These are phyloP conservation scores for Harlomillsia oculata DNA, from an alignment of 1,140 invertebrate species.

Conservation along the genomic window DNA sequence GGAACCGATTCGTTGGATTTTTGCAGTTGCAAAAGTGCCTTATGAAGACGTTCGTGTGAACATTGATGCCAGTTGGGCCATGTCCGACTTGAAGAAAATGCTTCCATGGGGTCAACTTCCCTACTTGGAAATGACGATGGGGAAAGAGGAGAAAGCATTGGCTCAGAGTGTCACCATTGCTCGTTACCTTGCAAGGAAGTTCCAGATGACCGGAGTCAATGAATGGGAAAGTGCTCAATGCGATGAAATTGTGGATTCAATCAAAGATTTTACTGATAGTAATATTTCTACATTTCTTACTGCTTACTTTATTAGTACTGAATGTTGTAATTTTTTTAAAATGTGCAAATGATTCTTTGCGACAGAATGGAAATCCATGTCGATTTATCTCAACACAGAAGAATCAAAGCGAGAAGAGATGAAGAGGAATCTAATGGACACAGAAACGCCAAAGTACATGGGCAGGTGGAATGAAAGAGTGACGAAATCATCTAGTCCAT, in stretches of 20 bases:
- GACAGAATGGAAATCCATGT: not conserved
- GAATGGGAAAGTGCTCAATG: slow-evolving; percentile 20
- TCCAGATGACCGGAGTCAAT: slow-evolving; percentile 21
- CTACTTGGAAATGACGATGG: not conserved
- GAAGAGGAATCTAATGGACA: not conserved
- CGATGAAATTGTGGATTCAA: slow-evolving; percentile 17
- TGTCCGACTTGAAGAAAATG: not conserved
- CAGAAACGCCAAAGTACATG: no score
- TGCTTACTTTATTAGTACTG: not conserved
- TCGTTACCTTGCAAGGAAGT: slow-evolving; percentile 23
- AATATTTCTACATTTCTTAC: not conserved
- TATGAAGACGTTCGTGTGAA: slow-evolving; percentile 50
- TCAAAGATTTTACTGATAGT: slow-evolving; percentile 4
- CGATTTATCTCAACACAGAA: not conserved
- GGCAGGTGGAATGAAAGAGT: no score
- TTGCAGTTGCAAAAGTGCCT: slow-evolving; percentile 48
- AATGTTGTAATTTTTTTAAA: not conserved
- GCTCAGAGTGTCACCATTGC: slow-evolving; percentile 20
- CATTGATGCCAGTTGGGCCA: not conserved
- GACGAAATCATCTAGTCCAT: no score
- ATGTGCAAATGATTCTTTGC: no score
- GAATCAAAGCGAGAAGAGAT: not conserved
- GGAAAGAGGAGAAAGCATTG: not conserved
- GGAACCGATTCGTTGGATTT: slow-evolving; percentile 56
- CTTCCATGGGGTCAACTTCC: slow-evolving; percentile 13